Evolutionary conservation across 1,140 invertebrate genomes (phyloP).

Genomic region (Dolichoris vasculosae): DNA sequence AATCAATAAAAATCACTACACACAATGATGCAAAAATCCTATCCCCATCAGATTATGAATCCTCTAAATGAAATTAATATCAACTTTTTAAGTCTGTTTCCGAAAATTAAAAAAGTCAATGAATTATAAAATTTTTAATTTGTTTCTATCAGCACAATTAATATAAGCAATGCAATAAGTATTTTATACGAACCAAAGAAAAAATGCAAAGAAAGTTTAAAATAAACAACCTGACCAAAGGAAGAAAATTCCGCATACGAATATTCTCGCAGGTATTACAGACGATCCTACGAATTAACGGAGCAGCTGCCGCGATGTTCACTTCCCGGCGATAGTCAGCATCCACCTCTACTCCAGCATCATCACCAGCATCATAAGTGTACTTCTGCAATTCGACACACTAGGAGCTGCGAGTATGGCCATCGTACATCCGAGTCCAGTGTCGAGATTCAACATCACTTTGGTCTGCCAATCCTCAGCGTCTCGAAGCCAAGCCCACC

Average conservation of each 20-base stretch:
- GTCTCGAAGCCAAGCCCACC: slow-evolving; percentile 86
- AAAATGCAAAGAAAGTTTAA: background rate
- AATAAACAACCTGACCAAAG: background rate
- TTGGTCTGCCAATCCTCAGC: slow-evolving; percentile 83
- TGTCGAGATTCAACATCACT: slow-evolving; percentile 74
- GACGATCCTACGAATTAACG: slow-evolving; percentile 16
- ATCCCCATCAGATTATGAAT: too few relatives aligned
- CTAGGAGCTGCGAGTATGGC: slow-evolving; percentile 67
- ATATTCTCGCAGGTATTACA: slow-evolving; percentile 44
- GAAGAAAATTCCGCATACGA: background rate
- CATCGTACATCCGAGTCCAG: slow-evolving; percentile 73
- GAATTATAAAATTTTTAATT: background rate
- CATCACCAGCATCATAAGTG: slow-evolving; percentile 21
- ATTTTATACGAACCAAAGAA: background rate
- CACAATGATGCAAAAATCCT: too few relatives aligned
- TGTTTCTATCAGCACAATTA: background rate
- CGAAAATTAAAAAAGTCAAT: background rate
- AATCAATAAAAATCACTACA: too few relatives aligned
- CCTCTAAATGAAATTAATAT: too few relatives aligned
- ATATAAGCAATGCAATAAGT: background rate
- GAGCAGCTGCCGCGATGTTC: background rate
- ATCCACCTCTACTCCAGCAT: background rate
- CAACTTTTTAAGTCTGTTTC: too few relatives aligned
- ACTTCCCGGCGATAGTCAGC: background rate
- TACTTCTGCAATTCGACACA: slow-evolving; percentile 65